These are phyloP conservation scores for Zoanthus sansibaricus DNA, from an alignment of 92 coral and sea anemone species.

Conservation along the genomic window DNA sequence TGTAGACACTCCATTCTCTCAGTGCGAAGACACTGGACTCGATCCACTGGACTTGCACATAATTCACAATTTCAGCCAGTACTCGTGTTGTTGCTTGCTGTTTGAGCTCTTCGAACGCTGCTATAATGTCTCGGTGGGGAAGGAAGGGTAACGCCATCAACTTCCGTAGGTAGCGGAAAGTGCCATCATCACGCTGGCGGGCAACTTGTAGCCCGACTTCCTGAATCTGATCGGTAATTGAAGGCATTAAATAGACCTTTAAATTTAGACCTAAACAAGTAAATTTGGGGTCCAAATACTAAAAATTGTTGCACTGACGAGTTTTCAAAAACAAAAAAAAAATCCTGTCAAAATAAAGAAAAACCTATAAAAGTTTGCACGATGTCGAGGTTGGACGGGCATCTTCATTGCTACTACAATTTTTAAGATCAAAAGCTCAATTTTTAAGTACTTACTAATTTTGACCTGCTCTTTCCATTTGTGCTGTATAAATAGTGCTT, in stretches of 20 bases:
- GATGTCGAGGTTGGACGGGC: too few relatives aligned
- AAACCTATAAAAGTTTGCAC: too few relatives aligned
- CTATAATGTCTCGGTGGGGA: conserved; percentile 19
- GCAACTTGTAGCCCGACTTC: conserved; percentile 35
- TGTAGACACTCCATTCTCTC: neutral
- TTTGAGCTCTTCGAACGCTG: conserved; percentile 2
- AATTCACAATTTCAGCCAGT: neutral
- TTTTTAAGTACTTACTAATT: too few relatives aligned
- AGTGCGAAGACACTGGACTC: neutral
- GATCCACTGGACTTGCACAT: conserved; percentile 4
- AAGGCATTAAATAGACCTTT: neutral
- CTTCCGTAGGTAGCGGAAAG: conserved; percentile 24
- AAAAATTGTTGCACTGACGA: too few relatives aligned
- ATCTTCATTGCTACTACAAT: too few relatives aligned
- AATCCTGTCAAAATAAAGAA: too few relatives aligned
- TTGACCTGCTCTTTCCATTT: too few relatives aligned
- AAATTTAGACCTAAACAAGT: too few relatives aligned
- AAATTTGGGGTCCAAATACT: too few relatives aligned
- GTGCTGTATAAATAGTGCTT: too few relatives aligned
- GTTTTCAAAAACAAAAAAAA: too few relatives aligned
- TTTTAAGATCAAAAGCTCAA: too few relatives aligned
- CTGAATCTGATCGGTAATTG: conserved; percentile 21
- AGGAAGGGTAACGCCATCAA: conserved; percentile 60
- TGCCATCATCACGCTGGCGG: conserved; percentile 24
- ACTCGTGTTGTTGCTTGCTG: neutral